Evolutionary conservation across 2,113 vertebrate species (phyloP).

Genomic region (Alligator mississippiensis): DNA sequence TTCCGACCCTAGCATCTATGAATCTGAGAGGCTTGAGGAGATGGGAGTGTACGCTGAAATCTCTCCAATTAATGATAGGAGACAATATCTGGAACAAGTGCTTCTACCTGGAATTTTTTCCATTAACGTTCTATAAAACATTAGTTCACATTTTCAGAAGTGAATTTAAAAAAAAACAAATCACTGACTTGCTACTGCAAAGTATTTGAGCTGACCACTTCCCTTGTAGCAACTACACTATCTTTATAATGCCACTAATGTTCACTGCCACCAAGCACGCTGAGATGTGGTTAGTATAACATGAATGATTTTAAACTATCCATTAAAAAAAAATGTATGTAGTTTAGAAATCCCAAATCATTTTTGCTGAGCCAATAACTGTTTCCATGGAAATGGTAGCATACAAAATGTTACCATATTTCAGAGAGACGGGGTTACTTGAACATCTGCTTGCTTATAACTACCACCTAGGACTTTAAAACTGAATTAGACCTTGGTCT

Average conservation of each 20-base stretch:
- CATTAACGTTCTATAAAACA: neutral
- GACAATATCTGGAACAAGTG: neutral
- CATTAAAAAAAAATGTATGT: neutral
- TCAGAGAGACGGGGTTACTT: neutral
- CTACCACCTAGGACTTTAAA: neutral
- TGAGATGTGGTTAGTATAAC: neutral
- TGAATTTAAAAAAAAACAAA: neutral
- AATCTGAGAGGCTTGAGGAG: neutral
- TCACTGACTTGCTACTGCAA: neutral
- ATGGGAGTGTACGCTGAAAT: fast-evolving
- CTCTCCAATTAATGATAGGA: fast-evolving
- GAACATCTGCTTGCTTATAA: neutral
- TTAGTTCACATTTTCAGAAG: neutral
- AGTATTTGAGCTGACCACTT: neutral
- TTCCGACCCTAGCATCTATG: too few species aligned
- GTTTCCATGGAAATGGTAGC: conserved; percentile 45
- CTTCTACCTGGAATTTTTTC: fast-evolving
- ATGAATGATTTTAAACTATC: neutral
- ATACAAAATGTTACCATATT: neutral
- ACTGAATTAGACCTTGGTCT: neutral
- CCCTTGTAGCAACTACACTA: fast-evolving
- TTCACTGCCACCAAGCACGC: neutral
- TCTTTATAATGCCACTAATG: fast-evolving
- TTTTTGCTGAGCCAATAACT: neutral
- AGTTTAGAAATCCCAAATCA: neutral